Evolutionary conservation across 2,888 invertebrate species (phyloP).

Genomic region (Drosophila picticornis): DNA sequence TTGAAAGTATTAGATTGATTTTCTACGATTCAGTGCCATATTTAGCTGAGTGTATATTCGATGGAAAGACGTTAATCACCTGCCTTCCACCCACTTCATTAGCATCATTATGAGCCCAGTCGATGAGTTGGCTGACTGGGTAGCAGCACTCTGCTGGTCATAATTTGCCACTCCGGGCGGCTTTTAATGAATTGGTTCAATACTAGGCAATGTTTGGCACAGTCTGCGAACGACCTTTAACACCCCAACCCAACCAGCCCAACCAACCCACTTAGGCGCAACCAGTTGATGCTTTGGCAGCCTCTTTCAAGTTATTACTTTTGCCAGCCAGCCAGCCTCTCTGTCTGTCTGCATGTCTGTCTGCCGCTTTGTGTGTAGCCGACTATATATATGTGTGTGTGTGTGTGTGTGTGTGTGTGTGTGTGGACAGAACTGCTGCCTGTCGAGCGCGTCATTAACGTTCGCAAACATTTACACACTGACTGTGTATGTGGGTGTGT

Average conservation of each 20-base stretch:
- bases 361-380: conserved; percentile 1
- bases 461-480: conserved; percentile 68
- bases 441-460: conserved; percentile 69
- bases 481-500: conserved; percentile 9
- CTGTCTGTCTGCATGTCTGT: not conserved
- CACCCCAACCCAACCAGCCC: not conserved
- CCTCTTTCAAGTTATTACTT: conserved; percentile 9
- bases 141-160: conserved; percentile 15
- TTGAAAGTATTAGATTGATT: not conserved
- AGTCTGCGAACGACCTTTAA: conserved; percentile 2
- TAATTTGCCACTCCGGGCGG: conserved; percentile 49
- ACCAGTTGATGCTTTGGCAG: conserved; percentile 20
- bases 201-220: conserved; percentile 63
- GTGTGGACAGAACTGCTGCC: conserved; percentile 23
- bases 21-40: not conserved
- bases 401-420: conserved; percentile 7
- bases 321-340: not conserved
- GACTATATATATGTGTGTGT: not conserved
- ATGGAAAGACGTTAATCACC: conserved; percentile 29
- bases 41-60: conserved; percentile 37
- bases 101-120: conserved; percentile 67
- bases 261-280: conserved; percentile 2
- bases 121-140: conserved; percentile 23
- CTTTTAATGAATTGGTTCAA: conserved; percentile 65
- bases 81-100: conserved; percentile 44